A percentile compares a stretch with the other conserved stretches of the same genome.
Conservation (phyloP, 2,888 invertebrate species). For the Lasioglossum vierecki region DNA sequence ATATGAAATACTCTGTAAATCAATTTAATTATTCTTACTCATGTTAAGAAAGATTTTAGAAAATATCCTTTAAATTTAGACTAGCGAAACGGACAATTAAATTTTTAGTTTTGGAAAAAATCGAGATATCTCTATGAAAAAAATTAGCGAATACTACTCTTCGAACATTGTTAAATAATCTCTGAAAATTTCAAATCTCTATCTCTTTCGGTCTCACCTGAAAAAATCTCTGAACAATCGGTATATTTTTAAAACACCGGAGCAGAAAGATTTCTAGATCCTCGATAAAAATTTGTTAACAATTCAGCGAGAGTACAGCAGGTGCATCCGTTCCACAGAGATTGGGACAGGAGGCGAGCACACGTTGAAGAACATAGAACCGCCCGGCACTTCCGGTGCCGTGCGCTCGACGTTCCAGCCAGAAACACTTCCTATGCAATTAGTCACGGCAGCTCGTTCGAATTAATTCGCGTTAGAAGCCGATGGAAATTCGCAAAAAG, state of each 20-base stretch:
- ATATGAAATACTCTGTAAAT: not conserved
- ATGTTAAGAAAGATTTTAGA: not conserved
- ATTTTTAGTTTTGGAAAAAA: not conserved
- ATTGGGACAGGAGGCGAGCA: not conserved
- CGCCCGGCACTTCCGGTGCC: constrained; percentile 25
- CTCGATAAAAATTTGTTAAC: not conserved
- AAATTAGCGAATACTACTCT: not conserved
- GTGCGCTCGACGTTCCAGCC: constrained; percentile 6
- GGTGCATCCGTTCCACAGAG: not conserved
- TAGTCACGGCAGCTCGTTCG: constrained; percentile 68
- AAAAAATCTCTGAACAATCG: not conserved
- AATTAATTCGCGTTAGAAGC: constrained; percentile 21
- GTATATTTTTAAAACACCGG: not conserved
- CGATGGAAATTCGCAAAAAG: constrained; percentile 12
- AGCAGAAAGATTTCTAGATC: not conserved
- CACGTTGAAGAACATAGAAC: not conserved
- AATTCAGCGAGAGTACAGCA: not conserved
- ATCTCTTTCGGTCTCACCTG: not conserved
- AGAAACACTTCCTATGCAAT: constrained; percentile 74
- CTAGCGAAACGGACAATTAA: not conserved
- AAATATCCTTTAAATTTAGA: not conserved
- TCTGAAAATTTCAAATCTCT: not conserved
- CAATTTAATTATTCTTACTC: not conserved
- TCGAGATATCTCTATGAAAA: not conserved
- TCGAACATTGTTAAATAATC: not conserved